Base-by-base conservation (phyloP, 1,140 invertebrate genomes). In the Brachionus calyciflorus region DNA sequence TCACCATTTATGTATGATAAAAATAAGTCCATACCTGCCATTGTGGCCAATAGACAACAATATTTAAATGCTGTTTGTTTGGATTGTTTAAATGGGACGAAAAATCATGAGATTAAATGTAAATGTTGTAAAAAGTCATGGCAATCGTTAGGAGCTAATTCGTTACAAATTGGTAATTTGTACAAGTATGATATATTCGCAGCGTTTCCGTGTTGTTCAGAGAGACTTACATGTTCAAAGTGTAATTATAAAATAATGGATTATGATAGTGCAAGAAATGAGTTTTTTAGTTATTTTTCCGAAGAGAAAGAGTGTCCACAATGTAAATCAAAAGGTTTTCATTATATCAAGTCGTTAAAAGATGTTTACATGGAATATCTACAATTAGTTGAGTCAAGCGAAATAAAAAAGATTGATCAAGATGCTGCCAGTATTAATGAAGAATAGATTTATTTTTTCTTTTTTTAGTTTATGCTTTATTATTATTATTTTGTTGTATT, bases 1-100 rank as follows among this genome's bases (percentile, higher is more conserved):
- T 95, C 93, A 79, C 94, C 94, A 7, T 80, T 82, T 53, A 79
- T 80, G 5, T 84, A 84, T 44, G 33, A 55, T 14, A 55, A 76
- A 19, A 30, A 46, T 10, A 55, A 41, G 28, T 60, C 41, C 2
- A 41, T 76, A 21, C 33, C 51, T 6, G 41, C 73, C 10, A 37
- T 51, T 44, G 44, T 48, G 17, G 30, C 41, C 4, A 48, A 48
- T 48, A 55, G 26, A 55, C 48, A 44, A 40, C 49, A 44, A n/a
- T 53, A 55, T 28, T 41, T 76, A 30, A 55, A 55, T 17, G 49
- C 12, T 1, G 49, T 55, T 44, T 55, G 70, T 46, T 14, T 76
- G 4, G 33, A 60, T 44, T 76, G 70, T 44, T 26, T 76, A 2
- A 57, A 17, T n/a, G 49, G 70, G 24, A 24, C 3, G 19, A 60